phyloP scores from a whole-genome alignment of 2,888 invertebrate species.

The Nymphalis c-album region DNA sequence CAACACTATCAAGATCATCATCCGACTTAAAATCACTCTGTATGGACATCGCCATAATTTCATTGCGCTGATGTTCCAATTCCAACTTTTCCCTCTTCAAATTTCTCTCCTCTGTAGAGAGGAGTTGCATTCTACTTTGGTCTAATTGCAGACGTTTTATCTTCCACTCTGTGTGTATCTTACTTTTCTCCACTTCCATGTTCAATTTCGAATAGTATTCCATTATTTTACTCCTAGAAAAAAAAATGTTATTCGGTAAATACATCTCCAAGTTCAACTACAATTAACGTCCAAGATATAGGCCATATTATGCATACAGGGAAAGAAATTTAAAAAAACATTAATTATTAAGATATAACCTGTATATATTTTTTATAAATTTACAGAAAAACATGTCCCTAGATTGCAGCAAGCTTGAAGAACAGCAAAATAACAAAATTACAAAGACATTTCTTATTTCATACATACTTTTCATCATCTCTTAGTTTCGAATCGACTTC shows the following conservation, averaged over 20 bases:
- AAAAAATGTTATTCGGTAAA: no score
- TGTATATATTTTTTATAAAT: no score
- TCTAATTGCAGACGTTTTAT: constrained; percentile 73
- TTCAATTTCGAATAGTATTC: constrained; percentile 84
- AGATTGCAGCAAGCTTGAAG: no score
- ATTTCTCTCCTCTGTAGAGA: constrained; percentile 78
- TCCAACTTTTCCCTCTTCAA: constrained; percentile 79
- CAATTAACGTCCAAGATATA: no score
- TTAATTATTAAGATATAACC: no score
- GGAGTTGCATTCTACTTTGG: constrained; percentile 68
- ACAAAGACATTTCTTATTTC: background rate
- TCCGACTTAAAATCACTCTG: constrained; percentile 57
- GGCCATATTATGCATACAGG: no score
- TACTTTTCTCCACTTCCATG: constrained; percentile 81
- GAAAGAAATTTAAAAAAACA: no score
- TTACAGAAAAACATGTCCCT: no score
- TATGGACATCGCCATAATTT: constrained; percentile 66
- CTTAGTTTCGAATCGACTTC: constrained; percentile 67
- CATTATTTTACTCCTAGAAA: constrained; percentile 79
- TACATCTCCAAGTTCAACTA: no score
- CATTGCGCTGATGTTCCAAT: constrained; percentile 66
- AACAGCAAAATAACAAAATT: background rate
- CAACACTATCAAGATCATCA: constrained; percentile 42
- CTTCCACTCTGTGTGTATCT: constrained; percentile 81
- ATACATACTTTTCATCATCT: constrained; percentile 64